A percentile compares a stretch with the other conserved stretches of the same genome.
phyloP scores from a whole-genome alignment of 2,888 invertebrate genomes.

The Tillus elongatus region DNA sequence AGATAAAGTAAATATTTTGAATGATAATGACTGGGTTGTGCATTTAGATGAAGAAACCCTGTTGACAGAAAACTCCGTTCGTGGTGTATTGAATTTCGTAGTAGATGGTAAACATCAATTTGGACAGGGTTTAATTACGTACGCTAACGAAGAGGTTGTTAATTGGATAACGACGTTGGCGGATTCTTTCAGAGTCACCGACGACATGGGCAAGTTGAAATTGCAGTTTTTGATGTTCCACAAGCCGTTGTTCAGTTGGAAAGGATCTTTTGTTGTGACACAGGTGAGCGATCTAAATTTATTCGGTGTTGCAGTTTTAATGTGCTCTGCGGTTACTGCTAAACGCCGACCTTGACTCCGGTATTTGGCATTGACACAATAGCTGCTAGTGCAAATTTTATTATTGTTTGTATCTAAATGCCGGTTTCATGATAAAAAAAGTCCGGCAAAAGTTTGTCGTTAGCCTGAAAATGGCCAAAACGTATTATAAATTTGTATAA shows the following conservation, averaged over 20 bases:
- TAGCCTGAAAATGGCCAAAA: too few relatives aligned
- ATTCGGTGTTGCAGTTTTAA: too few relatives aligned
- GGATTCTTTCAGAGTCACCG: slow-evolving; percentile 90
- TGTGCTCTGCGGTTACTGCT: slow-evolving; percentile 4
- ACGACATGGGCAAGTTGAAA: slow-evolving; percentile 94
- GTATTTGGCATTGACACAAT: neutral
- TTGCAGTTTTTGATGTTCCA: slow-evolving; percentile 89
- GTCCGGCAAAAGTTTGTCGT: too few relatives aligned
- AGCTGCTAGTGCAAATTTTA: too few relatives aligned
- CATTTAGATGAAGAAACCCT: slow-evolving; percentile 96
- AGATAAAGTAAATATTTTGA: slow-evolving; percentile 73
- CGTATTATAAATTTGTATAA: too few relatives aligned
- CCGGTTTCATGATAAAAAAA: too few relatives aligned
- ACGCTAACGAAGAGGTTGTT: slow-evolving; percentile 92
- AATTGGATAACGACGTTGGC: slow-evolving; percentile 96
- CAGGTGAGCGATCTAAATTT: slow-evolving; percentile 54
- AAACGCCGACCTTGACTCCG: too few relatives aligned
- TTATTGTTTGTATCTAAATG: too few relatives aligned
- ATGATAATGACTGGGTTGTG: slow-evolving; percentile 92
- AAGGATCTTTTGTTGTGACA: slow-evolving; percentile 95
- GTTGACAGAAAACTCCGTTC: slow-evolving; percentile 82
- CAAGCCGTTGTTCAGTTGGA: slow-evolving; percentile 94
- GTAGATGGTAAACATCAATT: slow-evolving; percentile 90
- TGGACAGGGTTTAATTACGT: slow-evolving; percentile 92
- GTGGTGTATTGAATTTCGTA: slow-evolving; percentile 89